phyloP scores from a whole-genome alignment of 2,797 vertebrate genomes.

The Florisuga fusca region DNA sequence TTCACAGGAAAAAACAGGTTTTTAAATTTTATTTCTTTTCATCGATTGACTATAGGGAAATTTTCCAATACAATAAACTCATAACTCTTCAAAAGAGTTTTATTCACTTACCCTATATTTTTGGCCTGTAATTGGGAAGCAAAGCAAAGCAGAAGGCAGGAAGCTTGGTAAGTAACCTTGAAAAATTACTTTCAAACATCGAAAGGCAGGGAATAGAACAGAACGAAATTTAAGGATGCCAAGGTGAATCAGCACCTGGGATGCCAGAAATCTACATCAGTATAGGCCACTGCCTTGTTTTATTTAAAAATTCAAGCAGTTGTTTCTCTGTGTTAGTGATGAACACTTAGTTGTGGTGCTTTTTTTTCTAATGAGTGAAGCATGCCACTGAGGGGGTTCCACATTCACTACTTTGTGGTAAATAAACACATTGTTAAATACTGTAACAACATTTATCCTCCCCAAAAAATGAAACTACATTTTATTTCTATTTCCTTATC shows the following conservation, averaged over 20 bases:
- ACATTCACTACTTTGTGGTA: rapidly evolving
- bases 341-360: not conserved
- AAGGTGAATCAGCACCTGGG: not conserved
- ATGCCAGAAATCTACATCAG: not conserved
- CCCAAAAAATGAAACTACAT: not conserved
- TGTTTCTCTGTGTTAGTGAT: not conserved
- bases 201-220: not conserved
- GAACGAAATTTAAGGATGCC: not conserved
- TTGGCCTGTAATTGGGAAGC: not conserved
- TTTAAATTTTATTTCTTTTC: rapidly evolving
- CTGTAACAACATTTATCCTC: not conserved
- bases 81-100: not conserved
- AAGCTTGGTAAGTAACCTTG: not conserved
- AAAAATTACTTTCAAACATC: not conserved
- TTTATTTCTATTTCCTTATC: not conserved
- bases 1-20: not conserved
- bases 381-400: not conserved
- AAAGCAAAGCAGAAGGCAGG: not conserved
- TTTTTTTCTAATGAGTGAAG: not conserved
- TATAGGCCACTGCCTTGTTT: not conserved
- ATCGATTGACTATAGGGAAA: not conserved
- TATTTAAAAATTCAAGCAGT: not conserved
- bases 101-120: not conserved
- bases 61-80: not conserved
- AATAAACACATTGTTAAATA: not conserved